Base-by-base conservation (phyloP, 2,113 vertebrate species). In the Calyptommatus sinebrachiatus region DNA sequence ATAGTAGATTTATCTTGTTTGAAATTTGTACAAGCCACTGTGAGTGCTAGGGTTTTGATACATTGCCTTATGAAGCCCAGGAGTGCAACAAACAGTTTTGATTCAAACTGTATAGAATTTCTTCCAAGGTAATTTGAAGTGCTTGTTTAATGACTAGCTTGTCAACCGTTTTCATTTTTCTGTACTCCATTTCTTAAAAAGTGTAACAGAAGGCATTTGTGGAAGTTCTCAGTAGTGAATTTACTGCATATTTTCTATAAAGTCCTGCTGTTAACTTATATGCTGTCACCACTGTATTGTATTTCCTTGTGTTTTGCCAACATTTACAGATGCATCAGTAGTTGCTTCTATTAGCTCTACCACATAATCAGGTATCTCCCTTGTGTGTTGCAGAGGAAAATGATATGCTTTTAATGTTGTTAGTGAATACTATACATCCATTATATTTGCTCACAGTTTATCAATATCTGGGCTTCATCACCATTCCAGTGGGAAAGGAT, bases 51-150 rank as follows among this genome's bases (percentile, higher is more conserved):
- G 48, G 76, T n/a, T 86, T 73, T 29, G 50, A 28, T 48, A 80
- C 77, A 83, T 89, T 76, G 77, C 85, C 85, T 87, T 85, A 81
- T 81, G 85, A 88, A 75, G 46, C 89, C 85, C 86, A 24, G 24
- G 84, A 85, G 86, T 7, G 81, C 76, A 83, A 70, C 89, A 90
- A 90, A 90, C 78, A 85, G 85, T 74, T 22, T 87, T 90, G 79
- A 76, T 85, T 85, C 84, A 84, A 88, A 82, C 85, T 77, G 81
- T 35, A 9, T 87, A 85, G 87, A 88, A 89, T 85, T 90, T 89
- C 79, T 81, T 78, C 8, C 41, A 79, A 82, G 79, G 76, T 79
- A 46, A 80, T 82, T 86, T 71, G n/a, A 84, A 83, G 86, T 87
- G 77, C 48, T 81, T 46, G 68, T 84, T 77, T 60, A 66, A 61